Percentiles rank a stretch among this genome's conserved stretches.
Conservation (phyloP, 2,888 invertebrate species). For the Lingula anatina region DNA sequence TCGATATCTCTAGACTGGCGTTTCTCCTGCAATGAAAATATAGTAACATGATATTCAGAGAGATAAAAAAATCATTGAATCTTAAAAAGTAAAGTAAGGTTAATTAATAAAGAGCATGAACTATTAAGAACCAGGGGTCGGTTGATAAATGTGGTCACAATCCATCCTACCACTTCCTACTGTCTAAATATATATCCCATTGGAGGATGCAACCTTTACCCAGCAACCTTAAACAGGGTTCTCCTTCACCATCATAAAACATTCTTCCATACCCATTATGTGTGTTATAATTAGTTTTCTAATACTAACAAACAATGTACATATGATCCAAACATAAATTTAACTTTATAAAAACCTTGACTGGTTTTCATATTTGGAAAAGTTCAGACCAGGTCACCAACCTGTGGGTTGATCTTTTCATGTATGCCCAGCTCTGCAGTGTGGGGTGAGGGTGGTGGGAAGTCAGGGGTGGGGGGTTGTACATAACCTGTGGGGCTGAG, state of each 20-base stretch:
- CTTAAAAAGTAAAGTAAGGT: too few species aligned
- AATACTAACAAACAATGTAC: too few species aligned
- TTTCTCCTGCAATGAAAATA: conserved; percentile 65
- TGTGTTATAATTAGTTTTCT: too few species aligned
- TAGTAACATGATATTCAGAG: neutral
- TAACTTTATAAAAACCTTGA: neutral
- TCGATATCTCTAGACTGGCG: conserved; percentile 78
- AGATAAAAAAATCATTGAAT: neutral
- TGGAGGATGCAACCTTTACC: too few species aligned
- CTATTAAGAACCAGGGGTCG: too few species aligned
- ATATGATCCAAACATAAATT: neutral
- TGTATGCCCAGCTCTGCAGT: conserved; percentile 86
- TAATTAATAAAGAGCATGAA: neutral
- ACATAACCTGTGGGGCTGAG: conserved; percentile 83
- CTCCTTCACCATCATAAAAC: too few species aligned
- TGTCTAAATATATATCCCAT: too few species aligned
- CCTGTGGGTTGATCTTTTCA: conserved; percentile 85
- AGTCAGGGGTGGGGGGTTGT: conserved; percentile 90
- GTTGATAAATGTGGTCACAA: too few species aligned
- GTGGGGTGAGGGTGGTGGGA: conserved; percentile 84
- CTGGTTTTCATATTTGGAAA: too few species aligned
- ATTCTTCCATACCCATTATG: too few species aligned
- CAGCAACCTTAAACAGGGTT: too few species aligned
- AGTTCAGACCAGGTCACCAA: conserved; percentile 51
- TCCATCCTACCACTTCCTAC: too few species aligned